Conservation (phyloP, 1,140 invertebrate genomes). For the Stegodyphus mimosarum region DNA sequence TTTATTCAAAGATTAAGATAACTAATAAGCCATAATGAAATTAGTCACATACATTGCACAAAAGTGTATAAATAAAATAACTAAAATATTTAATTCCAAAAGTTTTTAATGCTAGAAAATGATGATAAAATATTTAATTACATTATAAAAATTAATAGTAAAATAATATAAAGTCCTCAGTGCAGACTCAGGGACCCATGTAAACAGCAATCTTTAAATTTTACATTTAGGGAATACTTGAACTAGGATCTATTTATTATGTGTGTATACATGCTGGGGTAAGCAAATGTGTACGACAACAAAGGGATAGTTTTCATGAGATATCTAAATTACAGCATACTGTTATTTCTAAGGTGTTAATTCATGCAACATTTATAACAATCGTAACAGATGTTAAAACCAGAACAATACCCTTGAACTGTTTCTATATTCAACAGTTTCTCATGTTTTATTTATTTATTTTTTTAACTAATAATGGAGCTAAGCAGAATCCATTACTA, state of each 20-base stretch:
- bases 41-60: too few species aligned
- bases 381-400: slow-evolving; percentile 54
- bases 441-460: neutral
- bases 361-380: slow-evolving; percentile 55
- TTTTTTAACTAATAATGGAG: slow-evolving; percentile 40
- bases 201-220: slow-evolving; percentile 35
- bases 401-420: slow-evolving; percentile 49
- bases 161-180: too few species aligned
- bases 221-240: slow-evolving; percentile 30
- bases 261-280: slow-evolving; percentile 32
- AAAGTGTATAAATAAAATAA: too few species aligned
- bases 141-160: too few species aligned
- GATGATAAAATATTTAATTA: too few species aligned
- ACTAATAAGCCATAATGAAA: too few species aligned
- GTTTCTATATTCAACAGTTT: slow-evolving; percentile 34
- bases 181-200: slow-evolving; percentile 10
- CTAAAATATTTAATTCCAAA: too few species aligned
- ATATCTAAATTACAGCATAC: slow-evolving; percentile 49
- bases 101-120: too few species aligned
- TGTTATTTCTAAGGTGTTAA: slow-evolving; percentile 32
- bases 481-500: slow-evolving; percentile 48
- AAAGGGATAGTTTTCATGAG: slow-evolving; percentile 31
- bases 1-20: too few species aligned
- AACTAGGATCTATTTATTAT: slow-evolving; percentile 18
- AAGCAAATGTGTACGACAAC: slow-evolving; percentile 54